Evolutionary conservation across 1,140 invertebrate species (phyloP).

Genomic region (Eupeodes corollae): DNA sequence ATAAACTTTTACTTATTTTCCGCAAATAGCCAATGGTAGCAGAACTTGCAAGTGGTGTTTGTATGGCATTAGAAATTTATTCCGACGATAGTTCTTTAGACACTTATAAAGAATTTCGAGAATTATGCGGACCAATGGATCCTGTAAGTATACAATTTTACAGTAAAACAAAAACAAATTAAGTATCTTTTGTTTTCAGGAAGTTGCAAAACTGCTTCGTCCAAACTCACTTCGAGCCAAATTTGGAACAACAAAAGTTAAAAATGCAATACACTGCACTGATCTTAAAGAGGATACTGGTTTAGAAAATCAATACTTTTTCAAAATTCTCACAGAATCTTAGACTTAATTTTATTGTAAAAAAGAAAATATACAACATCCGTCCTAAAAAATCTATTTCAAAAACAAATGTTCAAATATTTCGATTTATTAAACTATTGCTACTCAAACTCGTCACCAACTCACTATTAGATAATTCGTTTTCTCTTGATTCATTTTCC

Average conservation of each 20-base stretch:
- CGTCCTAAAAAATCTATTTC: neutral
- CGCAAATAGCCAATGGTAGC: slow-evolving; percentile 60
- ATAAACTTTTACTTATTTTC: slow-evolving; percentile 1
- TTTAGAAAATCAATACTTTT: slow-evolving; percentile 74
- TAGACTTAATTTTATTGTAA: slow-evolving; percentile 9
- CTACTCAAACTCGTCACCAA: slow-evolving; percentile 1
- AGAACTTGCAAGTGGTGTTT: slow-evolving; percentile 70
- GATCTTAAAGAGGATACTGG: slow-evolving; percentile 78
- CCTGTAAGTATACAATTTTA: slow-evolving; percentile 49
- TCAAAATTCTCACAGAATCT: slow-evolving; percentile 48
- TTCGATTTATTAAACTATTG: neutral
- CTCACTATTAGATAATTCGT: slow-evolving; percentile 1
- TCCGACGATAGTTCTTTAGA: slow-evolving; percentile 43
- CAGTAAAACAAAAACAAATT: neutral
- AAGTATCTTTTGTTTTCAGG: slow-evolving; percentile 40
- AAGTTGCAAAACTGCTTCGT: slow-evolving; percentile 70
- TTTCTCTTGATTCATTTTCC: slow-evolving; percentile 1
- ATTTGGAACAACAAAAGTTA: slow-evolving; percentile 69
- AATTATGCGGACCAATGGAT: slow-evolving; percentile 76
- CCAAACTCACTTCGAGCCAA: slow-evolving; percentile 73
- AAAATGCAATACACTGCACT: slow-evolving; percentile 87
- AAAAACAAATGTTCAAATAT: neutral
- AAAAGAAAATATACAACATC: slow-evolving; percentile 2
- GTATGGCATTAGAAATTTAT: slow-evolving; percentile 76
- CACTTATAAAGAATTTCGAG: slow-evolving; percentile 62